These are phyloP conservation scores for Glandiceps talaboti DNA, from an alignment of 53 echinoderm and acorn worm species.

Conservation along the genomic window DNA sequence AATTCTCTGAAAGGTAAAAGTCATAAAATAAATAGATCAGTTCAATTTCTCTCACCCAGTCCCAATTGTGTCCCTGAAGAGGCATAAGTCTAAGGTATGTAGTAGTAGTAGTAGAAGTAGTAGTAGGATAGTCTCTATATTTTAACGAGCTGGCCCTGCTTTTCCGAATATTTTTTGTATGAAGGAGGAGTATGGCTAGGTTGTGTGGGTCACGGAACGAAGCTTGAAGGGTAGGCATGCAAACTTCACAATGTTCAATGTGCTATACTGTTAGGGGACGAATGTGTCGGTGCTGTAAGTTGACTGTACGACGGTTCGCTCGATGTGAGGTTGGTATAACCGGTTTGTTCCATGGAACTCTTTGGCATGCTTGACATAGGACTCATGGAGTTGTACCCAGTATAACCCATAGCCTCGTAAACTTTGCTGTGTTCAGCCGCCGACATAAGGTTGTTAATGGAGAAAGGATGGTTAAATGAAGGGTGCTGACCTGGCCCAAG, in stretches of 20 bases:
- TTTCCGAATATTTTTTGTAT: not conserved
- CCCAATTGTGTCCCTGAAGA: not conserved
- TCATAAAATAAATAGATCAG: not conserved
- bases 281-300: conserved; percentile 61
- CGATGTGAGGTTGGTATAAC: conserved; percentile 3
- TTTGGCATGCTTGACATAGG: conserved; percentile 71
- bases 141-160: not conserved
- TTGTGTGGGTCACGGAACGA: not conserved
- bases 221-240: not conserved
- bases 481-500: conserved; percentile 56
- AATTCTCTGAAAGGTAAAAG: not conserved
- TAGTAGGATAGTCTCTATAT: not conserved
- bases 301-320: conserved; percentile 79
- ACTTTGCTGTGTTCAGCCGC: conserved; percentile 41
- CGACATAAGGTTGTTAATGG: conserved; percentile 91
- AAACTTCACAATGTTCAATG: not conserved
- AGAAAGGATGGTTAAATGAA: conserved; percentile 84
- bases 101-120: not conserved
- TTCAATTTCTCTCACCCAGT: not conserved
- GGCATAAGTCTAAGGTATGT: not conserved
- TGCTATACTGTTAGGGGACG: not conserved
- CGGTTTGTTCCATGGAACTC: conserved; percentile 66
- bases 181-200: not conserved
- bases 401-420: conserved; percentile 80
- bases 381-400: conserved; percentile 74